A percentile compares a stretch with the other conserved stretches of the same genome.
These are phyloP conservation scores for Eulemur mongoz DNA, from an alignment of 2,797 vertebrate genomes.

Conservation along the genomic window DNA sequence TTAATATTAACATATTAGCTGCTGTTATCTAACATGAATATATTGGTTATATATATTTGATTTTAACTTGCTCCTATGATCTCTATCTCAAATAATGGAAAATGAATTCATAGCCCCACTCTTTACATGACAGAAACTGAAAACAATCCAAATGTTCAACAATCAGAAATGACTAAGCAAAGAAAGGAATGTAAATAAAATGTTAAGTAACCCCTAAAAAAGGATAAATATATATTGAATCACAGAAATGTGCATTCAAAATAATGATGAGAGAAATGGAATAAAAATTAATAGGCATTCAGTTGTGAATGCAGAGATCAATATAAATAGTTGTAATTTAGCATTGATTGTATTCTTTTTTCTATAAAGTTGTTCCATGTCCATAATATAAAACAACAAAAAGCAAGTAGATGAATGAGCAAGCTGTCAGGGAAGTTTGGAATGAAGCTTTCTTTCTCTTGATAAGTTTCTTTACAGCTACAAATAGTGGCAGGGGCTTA, in stretches of 20 bases:
- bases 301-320: not conserved
- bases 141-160: conserved; percentile 30
- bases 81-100: not conserved
- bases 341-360: not conserved
- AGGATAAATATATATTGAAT: not conserved
- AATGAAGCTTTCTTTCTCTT: not conserved
- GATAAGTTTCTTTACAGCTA: not conserved
- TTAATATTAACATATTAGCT: not conserved
- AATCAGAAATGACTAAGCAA: conserved; percentile 11
- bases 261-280: not conserved
- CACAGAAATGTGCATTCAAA: not conserved
- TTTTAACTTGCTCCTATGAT: not conserved
- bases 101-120: not conserved
- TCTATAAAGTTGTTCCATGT: not conserved
- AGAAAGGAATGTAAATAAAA: conserved; percentile 1
- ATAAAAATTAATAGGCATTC: not conserved
- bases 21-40: not conserved
- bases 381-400: not conserved
- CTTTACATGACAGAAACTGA: not conserved
- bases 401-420: not conserved
- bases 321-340: not conserved
- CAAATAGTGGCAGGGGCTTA: not conserved
- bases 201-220: not conserved
- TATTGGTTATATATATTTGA: not conserved
- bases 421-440: not conserved